These are phyloP conservation scores for Holothuria scabra DNA, from an alignment of 53 echinoderm and acorn worm species.

Conservation along the genomic window DNA sequence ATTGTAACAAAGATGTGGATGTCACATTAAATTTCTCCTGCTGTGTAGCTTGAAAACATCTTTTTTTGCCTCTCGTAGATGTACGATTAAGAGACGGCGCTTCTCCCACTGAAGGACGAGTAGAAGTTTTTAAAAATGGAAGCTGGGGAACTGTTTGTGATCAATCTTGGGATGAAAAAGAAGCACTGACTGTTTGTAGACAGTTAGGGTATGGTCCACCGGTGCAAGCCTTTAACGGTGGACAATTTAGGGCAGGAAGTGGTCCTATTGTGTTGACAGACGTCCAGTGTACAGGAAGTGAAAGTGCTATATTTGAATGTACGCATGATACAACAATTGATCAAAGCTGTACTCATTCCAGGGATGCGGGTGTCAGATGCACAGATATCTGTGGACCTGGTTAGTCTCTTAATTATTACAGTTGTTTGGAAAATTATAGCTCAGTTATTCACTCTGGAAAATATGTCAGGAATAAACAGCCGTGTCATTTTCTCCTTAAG, in stretches of 20 bases:
- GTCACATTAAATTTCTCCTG: too few relatives aligned
- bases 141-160: slow-evolving; percentile 3
- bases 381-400: too few relatives aligned
- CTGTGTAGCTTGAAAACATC: too few relatives aligned
- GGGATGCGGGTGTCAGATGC: too few relatives aligned
- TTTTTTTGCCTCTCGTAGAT: not conserved
- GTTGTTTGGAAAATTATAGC: too few relatives aligned
- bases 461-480: too few relatives aligned
- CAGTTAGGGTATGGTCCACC: not conserved
- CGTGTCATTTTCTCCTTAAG: too few relatives aligned
- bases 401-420: too few relatives aligned
- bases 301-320: not conserved
- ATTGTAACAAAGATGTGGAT: too few relatives aligned
- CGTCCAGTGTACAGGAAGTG: not conserved
- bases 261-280: not conserved
- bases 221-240: not conserved
- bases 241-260: not conserved
- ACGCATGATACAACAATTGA: too few relatives aligned
- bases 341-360: too few relatives aligned
- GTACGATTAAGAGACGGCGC: not conserved
- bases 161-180: not conserved
- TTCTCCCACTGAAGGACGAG: not conserved
- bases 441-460: too few relatives aligned
- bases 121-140: not conserved
- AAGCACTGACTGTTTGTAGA: not conserved